phyloP scores from a whole-genome alignment of 1,140 invertebrate species.

The Penaeus indicus region DNA sequence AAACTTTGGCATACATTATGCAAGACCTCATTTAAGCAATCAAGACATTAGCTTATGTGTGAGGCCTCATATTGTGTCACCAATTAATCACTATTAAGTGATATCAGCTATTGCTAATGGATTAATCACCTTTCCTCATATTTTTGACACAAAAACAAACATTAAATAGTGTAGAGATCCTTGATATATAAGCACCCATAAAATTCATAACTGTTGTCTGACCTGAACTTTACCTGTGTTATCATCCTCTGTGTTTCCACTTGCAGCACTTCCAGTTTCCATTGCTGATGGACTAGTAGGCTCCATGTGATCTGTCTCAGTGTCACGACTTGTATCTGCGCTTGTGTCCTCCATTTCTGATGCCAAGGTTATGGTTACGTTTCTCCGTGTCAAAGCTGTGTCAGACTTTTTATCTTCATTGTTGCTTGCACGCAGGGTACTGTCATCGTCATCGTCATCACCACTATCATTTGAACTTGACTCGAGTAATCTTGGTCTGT shows the following conservation, averaged over 20 bases:
- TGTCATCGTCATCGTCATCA: background rate
- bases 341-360: slow-evolving; percentile 34
- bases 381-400: background rate
- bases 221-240: slow-evolving; percentile 27
- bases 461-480: slow-evolving; percentile 36
- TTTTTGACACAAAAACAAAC: too few relatives aligned
- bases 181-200: too few relatives aligned
- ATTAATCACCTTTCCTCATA: too few relatives aligned
- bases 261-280: slow-evolving; percentile 37
- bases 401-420: background rate
- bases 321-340: background rate
- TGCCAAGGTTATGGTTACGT: background rate
- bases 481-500: background rate
- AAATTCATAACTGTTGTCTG: background rate
- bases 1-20: too few relatives aligned
- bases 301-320: slow-evolving; percentile 32
- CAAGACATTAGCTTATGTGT: too few relatives aligned
- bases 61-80: too few relatives aligned
- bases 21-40: too few relatives aligned
- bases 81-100: too few relatives aligned
- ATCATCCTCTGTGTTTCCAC: slow-evolving; percentile 37
- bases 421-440: background rate
- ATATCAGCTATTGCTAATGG: too few relatives aligned
- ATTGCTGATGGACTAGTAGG: slow-evolving; percentile 25
- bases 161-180: too few relatives aligned